Evolutionary conservation across 2,113 vertebrate species (phyloP), one percentile per base, ranked within the genome.

Genomic region (Okapia johnstoni): DNA sequence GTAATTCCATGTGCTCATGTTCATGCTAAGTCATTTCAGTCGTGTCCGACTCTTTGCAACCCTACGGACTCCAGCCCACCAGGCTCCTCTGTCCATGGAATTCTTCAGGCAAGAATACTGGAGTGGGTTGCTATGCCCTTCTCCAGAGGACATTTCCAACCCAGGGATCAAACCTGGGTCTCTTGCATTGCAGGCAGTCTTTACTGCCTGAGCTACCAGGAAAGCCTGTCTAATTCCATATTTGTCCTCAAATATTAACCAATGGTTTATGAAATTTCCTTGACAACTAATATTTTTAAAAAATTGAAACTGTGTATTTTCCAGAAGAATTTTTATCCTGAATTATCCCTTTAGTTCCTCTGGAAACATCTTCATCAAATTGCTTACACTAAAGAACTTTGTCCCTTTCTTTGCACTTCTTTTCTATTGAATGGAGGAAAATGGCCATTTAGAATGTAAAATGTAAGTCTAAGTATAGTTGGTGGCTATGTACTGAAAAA

Each of bases 241-340:
- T 95, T 90, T 96, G 79, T 92, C 79, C 95, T 91, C 66, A 84
- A 57, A 94, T 89, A 97, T 94, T 91, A 94, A 63, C 12, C 76
- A 88, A 30, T 55, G 63, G 52, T 54, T 97, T 94, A 33, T 88
- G 14, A 95, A 94, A 88, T 76, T 88, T 77, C 30, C 63, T 96
- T 92, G 43, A 55, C 55, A 93, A 60, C 36, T 70, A 77, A 40
- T 61, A 93, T 89, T 94, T 94, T 79, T 88, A 96, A 96, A 90
- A 91, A 94, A 96, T 52, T 92, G 63, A 96, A 81, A 88, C 46
- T 87, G 17, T 23, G 2, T 70, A 25, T 73, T 90, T 95, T 90
- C 84, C 55, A 30, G 58, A 88, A 33, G 40, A 90, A 48, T 83
- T 36, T 91, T 58, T 6, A 30, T 55, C 48, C 48, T 81, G 25